A percentile compares a stretch with the other conserved stretches of the same genome.
These are phyloP conservation scores for Brachyhypopomus occidentalis DNA, from an alignment of 2,113 vertebrate genomes.

Conservation along the genomic window DNA sequence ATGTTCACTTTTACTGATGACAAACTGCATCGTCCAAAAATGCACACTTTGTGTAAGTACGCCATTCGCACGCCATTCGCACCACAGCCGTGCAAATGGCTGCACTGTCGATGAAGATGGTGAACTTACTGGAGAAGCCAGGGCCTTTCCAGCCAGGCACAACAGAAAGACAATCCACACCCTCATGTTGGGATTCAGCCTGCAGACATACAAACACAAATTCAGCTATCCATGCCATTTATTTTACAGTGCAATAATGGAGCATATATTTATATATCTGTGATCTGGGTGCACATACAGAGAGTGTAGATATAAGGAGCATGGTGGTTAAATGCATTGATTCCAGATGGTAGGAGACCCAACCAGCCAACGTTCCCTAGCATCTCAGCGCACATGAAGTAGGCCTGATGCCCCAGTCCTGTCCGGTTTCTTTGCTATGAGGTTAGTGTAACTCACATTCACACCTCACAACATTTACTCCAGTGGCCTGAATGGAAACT, in stretches of 20 bases:
- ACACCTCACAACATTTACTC: slow-evolving; percentile 3
- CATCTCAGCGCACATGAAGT: background rate
- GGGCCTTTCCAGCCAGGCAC: slow-evolving; percentile 89
- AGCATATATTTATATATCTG: background rate
- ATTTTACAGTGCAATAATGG: background rate
- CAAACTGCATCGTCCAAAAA: background rate
- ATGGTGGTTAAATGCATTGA: background rate
- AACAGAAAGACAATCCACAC: slow-evolving; percentile 92
- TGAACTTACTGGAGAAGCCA: slow-evolving; percentile 89
- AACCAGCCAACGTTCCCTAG: background rate
- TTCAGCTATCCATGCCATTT: background rate
- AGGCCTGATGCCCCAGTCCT: background rate
- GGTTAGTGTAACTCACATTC: slow-evolving; percentile 28
- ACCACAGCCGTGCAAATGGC: background rate
- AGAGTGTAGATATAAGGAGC: background rate
- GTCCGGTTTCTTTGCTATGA: background rate
- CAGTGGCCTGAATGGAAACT: background rate
- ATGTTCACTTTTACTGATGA: slow-evolving; percentile 12
- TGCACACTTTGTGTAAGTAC: background rate
- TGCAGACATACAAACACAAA: slow-evolving; percentile 54
- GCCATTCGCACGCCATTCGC: too few relatives aligned
- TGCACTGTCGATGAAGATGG: background rate
- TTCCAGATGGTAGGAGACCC: background rate
- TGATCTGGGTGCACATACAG: background rate
- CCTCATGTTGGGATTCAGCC: slow-evolving; percentile 85